Percentiles rank a stretch among this genome's conserved stretches.
phyloP scores from a whole-genome alignment of 2,113 vertebrate species.

The Nyctereutes procyonoides region DNA sequence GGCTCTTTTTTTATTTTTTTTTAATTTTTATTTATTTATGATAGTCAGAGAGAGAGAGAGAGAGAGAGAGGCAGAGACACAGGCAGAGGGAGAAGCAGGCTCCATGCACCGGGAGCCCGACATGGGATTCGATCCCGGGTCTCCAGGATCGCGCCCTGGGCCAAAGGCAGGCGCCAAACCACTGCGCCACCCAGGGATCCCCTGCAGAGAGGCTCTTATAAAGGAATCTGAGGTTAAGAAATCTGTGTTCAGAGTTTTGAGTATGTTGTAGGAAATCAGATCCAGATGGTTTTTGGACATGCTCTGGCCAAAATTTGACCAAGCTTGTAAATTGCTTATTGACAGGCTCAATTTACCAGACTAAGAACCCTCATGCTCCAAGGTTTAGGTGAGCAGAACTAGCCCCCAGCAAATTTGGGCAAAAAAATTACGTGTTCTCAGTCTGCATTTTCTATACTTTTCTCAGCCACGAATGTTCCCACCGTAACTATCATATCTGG shows the following conservation, averaged over 20 bases:
- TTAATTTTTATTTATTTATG: too few species aligned
- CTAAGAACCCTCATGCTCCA: neutral
- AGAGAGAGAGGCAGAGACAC: too few species aligned
- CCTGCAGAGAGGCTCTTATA: neutral
- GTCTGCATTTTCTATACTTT: neutral
- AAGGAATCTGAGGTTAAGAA: neutral
- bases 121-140: too few species aligned
- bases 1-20: too few species aligned
- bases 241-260: neutral
- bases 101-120: too few species aligned
- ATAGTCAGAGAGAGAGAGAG: too few species aligned
- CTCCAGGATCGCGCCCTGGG: too few species aligned
- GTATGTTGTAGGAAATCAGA: neutral
- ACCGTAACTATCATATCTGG: neutral
- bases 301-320: conserved; percentile 9
- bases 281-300: neutral
- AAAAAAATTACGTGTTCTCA: neutral
- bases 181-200: too few species aligned
- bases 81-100: too few species aligned
- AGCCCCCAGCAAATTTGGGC: neutral
- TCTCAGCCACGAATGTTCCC: neutral
- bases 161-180: too few species aligned
- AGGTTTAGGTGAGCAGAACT: neutral
- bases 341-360: conserved; percentile 3
- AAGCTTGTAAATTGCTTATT: neutral